Conservation (phyloP, 2,113 vertebrate genomes). For the Alethe diademata region DNA sequence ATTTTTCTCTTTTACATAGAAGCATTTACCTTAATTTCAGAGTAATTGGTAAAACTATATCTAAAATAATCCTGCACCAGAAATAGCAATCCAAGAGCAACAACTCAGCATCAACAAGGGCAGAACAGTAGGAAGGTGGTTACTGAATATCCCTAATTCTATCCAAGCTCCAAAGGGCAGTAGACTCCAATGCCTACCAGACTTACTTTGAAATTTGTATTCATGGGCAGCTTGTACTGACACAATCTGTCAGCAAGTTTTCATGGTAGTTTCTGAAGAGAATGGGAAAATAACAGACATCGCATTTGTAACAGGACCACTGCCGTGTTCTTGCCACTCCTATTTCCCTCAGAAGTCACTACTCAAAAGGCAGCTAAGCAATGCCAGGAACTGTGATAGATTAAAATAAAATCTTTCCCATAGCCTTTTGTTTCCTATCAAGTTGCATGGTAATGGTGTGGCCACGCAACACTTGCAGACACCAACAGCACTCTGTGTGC, state of each 20-base stretch:
- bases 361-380: background rate
- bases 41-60: background rate
- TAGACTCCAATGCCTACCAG: background rate
- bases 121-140: background rate
- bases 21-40: background rate
- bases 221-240: background rate
- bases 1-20: background rate
- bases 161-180: background rate
- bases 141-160: background rate
- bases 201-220: background rate
- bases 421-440: background rate
- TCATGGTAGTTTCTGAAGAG: background rate
- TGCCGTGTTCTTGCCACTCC: background rate
- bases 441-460: background rate
- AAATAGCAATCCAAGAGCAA: background rate
- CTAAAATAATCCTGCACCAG: background rate
- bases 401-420: background rate
- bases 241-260: background rate
- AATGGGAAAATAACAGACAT: background rate
- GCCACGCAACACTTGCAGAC: background rate
- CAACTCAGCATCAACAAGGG: background rate
- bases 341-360: background rate
- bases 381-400: background rate
- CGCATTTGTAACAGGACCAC: background rate
- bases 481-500: background rate